Conservation (phyloP, 2,888 invertebrate species). For the Agrotis clavis region DNA sequence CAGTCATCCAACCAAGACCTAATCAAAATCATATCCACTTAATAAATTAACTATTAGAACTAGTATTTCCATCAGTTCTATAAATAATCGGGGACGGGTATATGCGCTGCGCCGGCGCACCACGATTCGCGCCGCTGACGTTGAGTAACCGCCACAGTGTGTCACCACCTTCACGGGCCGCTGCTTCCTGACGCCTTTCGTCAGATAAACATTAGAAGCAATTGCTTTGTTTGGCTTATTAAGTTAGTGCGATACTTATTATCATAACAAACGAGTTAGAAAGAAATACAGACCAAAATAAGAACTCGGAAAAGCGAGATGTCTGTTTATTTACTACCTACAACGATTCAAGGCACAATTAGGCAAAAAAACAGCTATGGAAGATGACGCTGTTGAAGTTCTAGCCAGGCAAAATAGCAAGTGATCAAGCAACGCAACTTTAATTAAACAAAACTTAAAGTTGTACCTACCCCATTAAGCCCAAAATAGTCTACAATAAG, state of each 20-base stretch:
- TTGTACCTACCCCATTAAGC: background rate
- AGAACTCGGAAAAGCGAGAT: background rate
- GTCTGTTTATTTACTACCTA: no score
- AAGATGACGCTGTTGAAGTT: background rate
- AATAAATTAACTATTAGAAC: constrained; percentile 45
- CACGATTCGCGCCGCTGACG: constrained; percentile 64
- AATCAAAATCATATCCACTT: constrained; percentile 12
- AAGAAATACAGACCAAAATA: constrained; percentile 1
- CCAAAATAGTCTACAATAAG: constrained; percentile 16
- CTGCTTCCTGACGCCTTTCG: constrained; percentile 67
- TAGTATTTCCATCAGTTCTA: constrained; percentile 58
- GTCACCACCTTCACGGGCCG: constrained; percentile 82
- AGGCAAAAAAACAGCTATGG: background rate
- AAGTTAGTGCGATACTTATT: constrained; percentile 51
- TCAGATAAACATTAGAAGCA: constrained; percentile 64
- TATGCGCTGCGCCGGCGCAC: constrained; percentile 61
- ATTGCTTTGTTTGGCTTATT: constrained; percentile 65
- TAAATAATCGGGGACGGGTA: constrained; percentile 61
- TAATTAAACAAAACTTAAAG: no score
- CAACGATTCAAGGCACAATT: no score
- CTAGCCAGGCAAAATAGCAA: background rate
- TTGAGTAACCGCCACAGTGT: constrained; percentile 77
- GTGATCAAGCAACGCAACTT: background rate
- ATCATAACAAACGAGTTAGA: constrained; percentile 7
- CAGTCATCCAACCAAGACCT: background rate